phyloP scores from a whole-genome alignment of 2,797 vertebrate species.

The Mus caroli region DNA sequence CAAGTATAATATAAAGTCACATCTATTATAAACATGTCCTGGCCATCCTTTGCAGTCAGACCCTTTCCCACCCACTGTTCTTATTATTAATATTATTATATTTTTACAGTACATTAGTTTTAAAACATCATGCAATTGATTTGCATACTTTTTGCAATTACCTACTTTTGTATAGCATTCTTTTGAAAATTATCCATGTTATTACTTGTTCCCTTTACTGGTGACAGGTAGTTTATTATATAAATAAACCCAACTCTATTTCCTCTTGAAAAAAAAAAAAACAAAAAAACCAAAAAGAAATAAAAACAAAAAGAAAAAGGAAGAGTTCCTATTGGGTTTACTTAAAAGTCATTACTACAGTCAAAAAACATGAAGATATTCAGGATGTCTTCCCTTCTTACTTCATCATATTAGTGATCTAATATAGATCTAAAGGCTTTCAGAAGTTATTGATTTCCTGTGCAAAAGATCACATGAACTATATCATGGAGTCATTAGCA shows the following conservation, averaged over 20 bases:
- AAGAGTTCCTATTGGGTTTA: conserved; percentile 1
- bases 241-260: conserved; percentile 10
- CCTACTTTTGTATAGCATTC: conserved; percentile 29
- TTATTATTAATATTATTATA: neutral
- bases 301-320: neutral
- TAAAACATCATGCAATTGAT: conserved; percentile 1
- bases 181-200: conserved; percentile 8
- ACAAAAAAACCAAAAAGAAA: too few species aligned
- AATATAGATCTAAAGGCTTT: conserved; percentile 73
- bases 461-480: conserved; percentile 71
- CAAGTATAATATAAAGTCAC: neutral
- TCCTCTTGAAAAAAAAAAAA: neutral
- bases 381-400: conserved; percentile 38
- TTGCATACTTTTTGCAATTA: neutral
- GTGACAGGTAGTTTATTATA: neutral
- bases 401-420: conserved; percentile 68
- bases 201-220: conserved; percentile 6
- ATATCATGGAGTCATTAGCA: conserved; percentile 70
- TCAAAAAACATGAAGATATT: conserved; percentile 58
- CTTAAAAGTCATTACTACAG: conserved; percentile 37
- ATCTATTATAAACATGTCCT: neutral
- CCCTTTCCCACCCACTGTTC: neutral
- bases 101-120: neutral
- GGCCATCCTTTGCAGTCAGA: neutral
- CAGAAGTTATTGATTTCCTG: conserved; percentile 56